Percentiles rank a stretch among this genome's conserved stretches.
These are phyloP conservation scores for Uropsilus gracilis DNA, from an alignment of 2,113 vertebrate genomes.

Conservation along the genomic window DNA sequence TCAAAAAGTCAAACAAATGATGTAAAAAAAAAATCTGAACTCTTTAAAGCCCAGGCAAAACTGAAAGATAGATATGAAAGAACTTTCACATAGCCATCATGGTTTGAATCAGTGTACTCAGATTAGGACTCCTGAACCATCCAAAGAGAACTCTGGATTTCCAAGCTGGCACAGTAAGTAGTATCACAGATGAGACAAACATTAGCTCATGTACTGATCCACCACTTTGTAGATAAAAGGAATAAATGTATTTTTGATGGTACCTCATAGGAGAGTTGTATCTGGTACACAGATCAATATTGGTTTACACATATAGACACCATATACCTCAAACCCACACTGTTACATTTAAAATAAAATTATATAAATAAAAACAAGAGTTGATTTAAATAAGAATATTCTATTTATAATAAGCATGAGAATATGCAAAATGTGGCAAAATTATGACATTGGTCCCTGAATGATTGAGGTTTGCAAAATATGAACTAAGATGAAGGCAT, in stretches of 20 bases:
- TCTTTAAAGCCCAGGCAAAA: background rate
- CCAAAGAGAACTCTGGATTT: background rate
- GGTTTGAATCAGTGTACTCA: rapidly evolving
- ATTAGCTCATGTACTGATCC: background rate
- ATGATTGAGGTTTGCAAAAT: conserved; percentile 51
- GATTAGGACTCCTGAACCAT: background rate
- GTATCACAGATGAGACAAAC: background rate
- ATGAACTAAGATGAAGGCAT: conserved; percentile 22
- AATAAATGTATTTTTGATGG: background rate
- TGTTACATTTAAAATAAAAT: background rate
- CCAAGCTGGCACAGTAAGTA: background rate
- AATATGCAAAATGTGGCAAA: background rate
- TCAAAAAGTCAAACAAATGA: conserved; percentile 12
- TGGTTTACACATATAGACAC: background rate
- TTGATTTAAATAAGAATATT: conserved; percentile 19
- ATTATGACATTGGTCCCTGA: background rate
- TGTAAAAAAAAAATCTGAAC: conserved; percentile 27
- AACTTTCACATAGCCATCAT: background rate
- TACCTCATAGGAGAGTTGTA: background rate
- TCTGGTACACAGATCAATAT: background rate
- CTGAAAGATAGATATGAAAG: background rate
- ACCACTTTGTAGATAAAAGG: background rate
- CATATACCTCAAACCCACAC: background rate
- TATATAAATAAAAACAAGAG: background rate
- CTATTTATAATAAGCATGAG: background rate